Base-by-base conservation (phyloP, 2,888 invertebrate genomes). In the Drepanosiphum platanoidis region DNA sequence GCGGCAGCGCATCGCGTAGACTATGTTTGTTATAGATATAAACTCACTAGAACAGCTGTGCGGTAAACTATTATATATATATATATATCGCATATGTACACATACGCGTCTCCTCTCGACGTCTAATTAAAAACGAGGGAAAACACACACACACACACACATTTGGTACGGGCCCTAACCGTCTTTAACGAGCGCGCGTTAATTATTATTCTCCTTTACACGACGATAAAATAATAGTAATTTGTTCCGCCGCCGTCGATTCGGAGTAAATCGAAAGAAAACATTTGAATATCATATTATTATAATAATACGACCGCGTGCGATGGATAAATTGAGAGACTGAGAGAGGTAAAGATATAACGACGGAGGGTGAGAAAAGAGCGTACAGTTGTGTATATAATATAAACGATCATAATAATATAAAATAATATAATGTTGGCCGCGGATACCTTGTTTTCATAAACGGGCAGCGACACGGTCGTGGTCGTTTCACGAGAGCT, bases 201-300 rank as follows among this genome's bases (percentile, higher is more conserved):
- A 68, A 79, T 79, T 68, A 79, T 68, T 68, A 46, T 79, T 46
- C n/a, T n/a, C 79, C 32, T 46, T 79, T 68, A 34, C 79, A 34
- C 68, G 15, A 68, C 42, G 32, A 39, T 34, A 34, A n/a, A n/a
- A 61, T 77, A 61, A 15, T 27, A 27, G n/a, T 61, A 61, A 36
- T 58, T 27, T 77, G n/a, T 9, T 18, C 22, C 42, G n/a, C 22
- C 11, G 15, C n/a, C n/a, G 27, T 15, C 22, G n/a, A 11, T 18
- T 3, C 27, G 32, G 58, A 36, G 77, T 30, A 36, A 81, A 81
- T 81, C 71, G 81, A 81, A 81, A 71, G 81, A 81, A 71, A 81
- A 81, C 71, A 81, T 71, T 78, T 79, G 30, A 66, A 32, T 68
- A 79, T 22, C 18, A 52, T 52, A 52, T 52, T 52, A 32, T 70